Base-by-base conservation (phyloP, 1,140 invertebrate species). In the Achroia grisella region DNA sequence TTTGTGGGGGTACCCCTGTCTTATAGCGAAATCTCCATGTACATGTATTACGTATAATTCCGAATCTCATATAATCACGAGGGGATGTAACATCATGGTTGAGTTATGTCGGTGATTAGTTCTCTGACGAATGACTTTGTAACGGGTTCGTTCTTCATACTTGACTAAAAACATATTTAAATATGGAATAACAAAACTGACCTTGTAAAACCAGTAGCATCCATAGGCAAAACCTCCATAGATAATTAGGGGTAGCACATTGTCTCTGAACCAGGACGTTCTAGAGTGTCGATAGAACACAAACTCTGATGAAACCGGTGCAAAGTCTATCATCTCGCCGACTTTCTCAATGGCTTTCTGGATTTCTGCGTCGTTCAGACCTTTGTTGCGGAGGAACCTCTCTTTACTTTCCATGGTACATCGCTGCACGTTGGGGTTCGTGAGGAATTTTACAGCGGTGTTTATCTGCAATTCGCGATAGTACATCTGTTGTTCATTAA, bases 371-470 rank as follows among this genome's bases (percentile, higher is more conserved):
- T 93, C 89, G 0, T 91, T 92, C 1, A 95, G 79, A 43, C 95
- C 95, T 87, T 96, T 96, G 49, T 89, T 90, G 56, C 90, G 88
- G 4, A 97, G 83, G 86, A 97, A 97, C 52, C 91, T 88, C 69
- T 93, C 90, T 67, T 94, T 95, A 60, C 94, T 91, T 36, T 89
- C 87, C 28, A 93, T 62, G 0, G 94, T 90, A 70, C 91, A 94
- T 43, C 88, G 79, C 32, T 89, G 87, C 2, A 97, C 93, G 75
- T 92, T 94, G 23, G 93, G 93, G 86, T 96, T 95, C 74, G 92
- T 90, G 28, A 97, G 78, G 86, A 97, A 97, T 62, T 93, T 94
- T 8, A 96, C 90, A 27, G 95, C 95, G 15, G 94, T 95, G 45
- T 89, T 90, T 43, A 97, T 90, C 94, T 94, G 75, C 69, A 62